Conservation (phyloP, 2,797 vertebrate species). For the Phataginus tetradactyla region DNA sequence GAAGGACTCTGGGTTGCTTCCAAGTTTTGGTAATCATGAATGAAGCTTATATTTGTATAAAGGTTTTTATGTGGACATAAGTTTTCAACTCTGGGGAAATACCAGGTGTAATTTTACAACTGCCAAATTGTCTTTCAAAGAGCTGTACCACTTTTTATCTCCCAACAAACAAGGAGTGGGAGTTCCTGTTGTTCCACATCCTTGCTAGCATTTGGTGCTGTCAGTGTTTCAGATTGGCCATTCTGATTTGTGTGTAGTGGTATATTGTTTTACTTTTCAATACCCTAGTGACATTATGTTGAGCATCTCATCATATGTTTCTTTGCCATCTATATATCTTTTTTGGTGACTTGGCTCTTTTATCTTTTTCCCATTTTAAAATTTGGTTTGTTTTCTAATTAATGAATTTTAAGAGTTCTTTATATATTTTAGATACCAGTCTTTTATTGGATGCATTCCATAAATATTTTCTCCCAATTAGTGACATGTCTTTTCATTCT, state of each 20-base stretch:
- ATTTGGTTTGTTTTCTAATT: background rate
- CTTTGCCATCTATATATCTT: background rate
- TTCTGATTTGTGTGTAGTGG: background rate
- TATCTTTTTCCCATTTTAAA: background rate
- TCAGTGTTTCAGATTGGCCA: background rate
- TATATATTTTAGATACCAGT: background rate
- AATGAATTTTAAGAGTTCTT: constrained; percentile 21
- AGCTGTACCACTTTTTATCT: background rate
- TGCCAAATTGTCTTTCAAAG: background rate
- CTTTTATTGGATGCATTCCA: background rate
- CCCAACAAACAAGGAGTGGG: background rate
- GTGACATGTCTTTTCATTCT: background rate
- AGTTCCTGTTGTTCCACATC: background rate
- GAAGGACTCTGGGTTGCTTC: background rate
- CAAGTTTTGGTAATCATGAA: background rate
- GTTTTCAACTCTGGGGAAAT: background rate
- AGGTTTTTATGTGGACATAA: background rate
- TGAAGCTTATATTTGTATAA: background rate
- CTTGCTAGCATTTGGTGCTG: background rate
- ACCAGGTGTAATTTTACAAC: constrained; percentile 3
- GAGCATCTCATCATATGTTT: background rate
- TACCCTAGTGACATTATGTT: background rate
- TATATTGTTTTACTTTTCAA: background rate
- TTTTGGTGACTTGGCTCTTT: background rate
- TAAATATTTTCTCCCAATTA: background rate